Conservation (phyloP, 2,888 invertebrate genomes). For the Lycophotia porphyrea region DNA sequence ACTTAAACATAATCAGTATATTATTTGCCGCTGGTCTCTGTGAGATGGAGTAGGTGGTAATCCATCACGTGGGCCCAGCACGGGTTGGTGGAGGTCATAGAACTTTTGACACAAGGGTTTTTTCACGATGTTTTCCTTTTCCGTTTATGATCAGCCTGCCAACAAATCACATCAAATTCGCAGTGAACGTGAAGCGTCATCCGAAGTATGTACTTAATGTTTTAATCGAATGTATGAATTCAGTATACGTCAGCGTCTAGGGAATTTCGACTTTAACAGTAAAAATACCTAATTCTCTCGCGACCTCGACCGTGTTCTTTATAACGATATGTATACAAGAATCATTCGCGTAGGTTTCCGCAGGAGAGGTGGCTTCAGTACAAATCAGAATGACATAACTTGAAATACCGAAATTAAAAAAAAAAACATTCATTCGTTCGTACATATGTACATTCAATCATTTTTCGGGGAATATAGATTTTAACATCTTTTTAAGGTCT, state of each 20-base stretch:
- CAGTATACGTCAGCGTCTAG: background rate
- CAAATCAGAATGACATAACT: conserved; percentile 3
- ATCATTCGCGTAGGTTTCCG: background rate
- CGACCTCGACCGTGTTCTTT: background rate
- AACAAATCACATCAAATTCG: background rate
- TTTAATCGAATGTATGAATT: background rate
- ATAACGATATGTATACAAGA: background rate
- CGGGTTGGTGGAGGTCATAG: background rate
- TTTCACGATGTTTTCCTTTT: background rate
- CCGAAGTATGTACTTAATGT: background rate
- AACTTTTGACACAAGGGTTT: background rate
- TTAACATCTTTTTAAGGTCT: background rate
- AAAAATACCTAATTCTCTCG: background rate
- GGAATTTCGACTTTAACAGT: background rate
- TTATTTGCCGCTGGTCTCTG: background rate
- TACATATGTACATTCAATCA: too few species aligned
- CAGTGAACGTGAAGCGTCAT: background rate
- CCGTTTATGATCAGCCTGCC: background rate
- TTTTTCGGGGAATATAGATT: background rate
- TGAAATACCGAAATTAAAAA: background rate
- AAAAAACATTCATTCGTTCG: background rate
- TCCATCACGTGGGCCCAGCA: background rate
- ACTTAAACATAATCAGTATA: background rate
- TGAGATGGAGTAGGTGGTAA: background rate
- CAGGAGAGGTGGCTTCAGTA: background rate